Percentiles rank a stretch among this genome's conserved stretches.
phyloP scores from a whole-genome alignment of 2,797 vertebrate species.

The Galagoides demidoff region DNA sequence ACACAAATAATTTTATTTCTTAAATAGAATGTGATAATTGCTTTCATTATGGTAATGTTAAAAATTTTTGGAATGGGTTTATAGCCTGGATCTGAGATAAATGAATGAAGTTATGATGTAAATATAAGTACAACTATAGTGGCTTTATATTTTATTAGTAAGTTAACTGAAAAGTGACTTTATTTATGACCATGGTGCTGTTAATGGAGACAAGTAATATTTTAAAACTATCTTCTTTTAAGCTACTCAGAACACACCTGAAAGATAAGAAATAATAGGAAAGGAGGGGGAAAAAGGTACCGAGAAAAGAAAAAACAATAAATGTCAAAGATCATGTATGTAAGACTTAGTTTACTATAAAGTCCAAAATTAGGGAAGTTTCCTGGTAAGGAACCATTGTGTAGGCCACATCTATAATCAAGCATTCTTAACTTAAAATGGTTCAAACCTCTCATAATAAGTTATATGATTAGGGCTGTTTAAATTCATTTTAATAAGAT shows the following conservation, averaged over 20 bases:
- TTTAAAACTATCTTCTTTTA: background rate
- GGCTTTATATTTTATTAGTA: slow-evolving; percentile 20
- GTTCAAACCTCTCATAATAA: background rate
- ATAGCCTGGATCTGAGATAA: slow-evolving; percentile 38
- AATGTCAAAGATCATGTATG: background rate
- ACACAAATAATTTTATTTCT: slow-evolving; percentile 46
- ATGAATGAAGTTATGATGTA: background rate
- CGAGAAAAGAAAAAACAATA: background rate
- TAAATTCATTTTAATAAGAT: slow-evolving; percentile 30
- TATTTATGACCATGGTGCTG: background rate
- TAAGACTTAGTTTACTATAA: background rate
- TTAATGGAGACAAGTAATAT: slow-evolving; percentile 11
- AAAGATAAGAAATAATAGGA: background rate
- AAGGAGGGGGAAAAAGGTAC: background rate
- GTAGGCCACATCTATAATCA: background rate
- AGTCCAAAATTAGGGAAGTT: background rate
- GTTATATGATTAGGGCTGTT: background rate
- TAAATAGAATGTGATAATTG: slow-evolving; percentile 35
- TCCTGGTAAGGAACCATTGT: background rate
- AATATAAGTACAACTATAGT: background rate
- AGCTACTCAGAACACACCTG: background rate
- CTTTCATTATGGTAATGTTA: slow-evolving; percentile 9
- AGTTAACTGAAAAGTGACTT: slow-evolving; percentile 39
- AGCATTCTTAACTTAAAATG: background rate
- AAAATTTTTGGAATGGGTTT: slow-evolving; percentile 47